phyloP scores from a whole-genome alignment of 2,888 invertebrate genomes.

The Thelaira solivaga region DNA sequence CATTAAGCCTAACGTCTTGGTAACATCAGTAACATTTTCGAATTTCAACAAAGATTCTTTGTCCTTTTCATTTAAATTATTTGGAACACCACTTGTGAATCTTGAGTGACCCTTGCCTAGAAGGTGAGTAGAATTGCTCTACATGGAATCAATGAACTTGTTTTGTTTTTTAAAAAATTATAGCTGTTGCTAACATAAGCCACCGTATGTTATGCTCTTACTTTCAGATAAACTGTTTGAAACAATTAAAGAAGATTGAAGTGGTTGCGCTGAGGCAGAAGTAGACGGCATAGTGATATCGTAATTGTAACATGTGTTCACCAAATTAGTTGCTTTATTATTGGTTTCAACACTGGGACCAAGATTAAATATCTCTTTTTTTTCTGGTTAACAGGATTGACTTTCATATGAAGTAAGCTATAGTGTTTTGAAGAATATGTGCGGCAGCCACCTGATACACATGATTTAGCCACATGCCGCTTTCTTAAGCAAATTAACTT shows the following conservation, averaged over 20 bases:
- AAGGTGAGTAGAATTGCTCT: too few species aligned
- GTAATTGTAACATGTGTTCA: background rate
- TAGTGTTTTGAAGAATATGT: constrained; percentile 1
- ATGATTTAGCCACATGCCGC: background rate
- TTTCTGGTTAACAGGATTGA: background rate
- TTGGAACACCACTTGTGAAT: constrained; percentile 62
- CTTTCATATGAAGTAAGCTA: constrained; percentile 21
- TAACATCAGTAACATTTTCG: constrained; percentile 31
- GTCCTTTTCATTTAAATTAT: background rate
- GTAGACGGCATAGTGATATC: background rate
- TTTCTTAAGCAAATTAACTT: constrained; percentile 13
- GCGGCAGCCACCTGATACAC: background rate
- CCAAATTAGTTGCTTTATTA: background rate
- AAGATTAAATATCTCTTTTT: background rate
- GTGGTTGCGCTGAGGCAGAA: background rate
- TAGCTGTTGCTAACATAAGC: background rate
- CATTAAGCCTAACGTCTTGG: constrained; percentile 29
- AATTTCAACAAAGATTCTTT: constrained; percentile 13
- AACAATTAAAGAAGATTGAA: background rate
- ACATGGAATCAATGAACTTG: background rate
- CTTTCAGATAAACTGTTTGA: background rate
- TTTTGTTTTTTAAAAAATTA: background rate
- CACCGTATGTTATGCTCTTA: background rate
- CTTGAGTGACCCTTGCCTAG: constrained; percentile 25
- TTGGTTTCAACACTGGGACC: background rate